Evolutionary conservation across 2,113 vertebrate genomes (phyloP).

Genomic region (Pycnonotus jocosus): DNA sequence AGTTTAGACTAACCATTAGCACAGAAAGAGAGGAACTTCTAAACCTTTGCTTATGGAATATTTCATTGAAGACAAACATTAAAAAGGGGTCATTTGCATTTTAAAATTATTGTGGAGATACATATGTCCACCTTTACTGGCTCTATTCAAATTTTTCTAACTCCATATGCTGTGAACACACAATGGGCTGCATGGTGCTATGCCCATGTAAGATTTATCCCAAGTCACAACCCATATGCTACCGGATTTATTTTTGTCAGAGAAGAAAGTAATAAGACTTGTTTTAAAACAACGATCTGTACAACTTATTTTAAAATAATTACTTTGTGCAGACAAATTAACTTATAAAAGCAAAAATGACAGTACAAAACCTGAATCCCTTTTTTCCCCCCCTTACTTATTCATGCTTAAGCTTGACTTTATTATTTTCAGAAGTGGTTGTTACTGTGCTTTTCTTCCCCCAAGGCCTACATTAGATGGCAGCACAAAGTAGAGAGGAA

Average conservation of each 20-base stretch:
- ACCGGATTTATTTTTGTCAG: neutral
- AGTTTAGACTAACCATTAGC: neutral
- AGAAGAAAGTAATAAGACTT: neutral
- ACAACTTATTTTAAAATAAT: neutral
- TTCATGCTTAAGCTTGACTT: neutral
- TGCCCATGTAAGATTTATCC: neutral
- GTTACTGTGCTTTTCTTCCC: neutral
- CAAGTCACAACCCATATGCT: neutral
- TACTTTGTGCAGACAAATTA: neutral
- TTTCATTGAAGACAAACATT: neutral
- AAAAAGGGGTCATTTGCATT: neutral
- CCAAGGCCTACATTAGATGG: neutral
- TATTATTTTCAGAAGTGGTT: neutral
- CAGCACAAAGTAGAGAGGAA: neutral
- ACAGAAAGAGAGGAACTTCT: neutral
- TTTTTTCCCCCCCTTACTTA: neutral
- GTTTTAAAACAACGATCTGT: neutral
- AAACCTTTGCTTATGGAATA: neutral
- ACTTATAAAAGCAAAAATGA: neutral
- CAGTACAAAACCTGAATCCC: neutral
- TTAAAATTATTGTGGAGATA: neutral
- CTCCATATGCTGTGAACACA: neutral
- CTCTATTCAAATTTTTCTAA: neutral
- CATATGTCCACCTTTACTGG: neutral
- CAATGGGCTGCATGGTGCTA: neutral